A percentile compares a stretch with the other conserved stretches of the same genome.
Evolutionary conservation across 2,888 invertebrate genomes (phyloP).

Genomic region (Chymomyza procnemis): DNA sequence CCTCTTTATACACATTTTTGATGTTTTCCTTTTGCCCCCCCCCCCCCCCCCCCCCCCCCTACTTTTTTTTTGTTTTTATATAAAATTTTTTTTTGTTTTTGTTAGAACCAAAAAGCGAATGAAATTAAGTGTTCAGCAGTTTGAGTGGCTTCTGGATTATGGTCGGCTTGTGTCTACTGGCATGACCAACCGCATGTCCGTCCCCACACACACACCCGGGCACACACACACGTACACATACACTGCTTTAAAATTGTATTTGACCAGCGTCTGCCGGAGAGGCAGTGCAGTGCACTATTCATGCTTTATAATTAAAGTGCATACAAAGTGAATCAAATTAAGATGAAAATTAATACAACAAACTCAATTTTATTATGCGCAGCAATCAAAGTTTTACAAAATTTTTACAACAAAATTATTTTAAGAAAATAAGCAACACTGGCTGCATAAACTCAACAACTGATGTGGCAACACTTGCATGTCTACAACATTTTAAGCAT

Average conservation of each 20-base stretch:
- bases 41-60: no score
- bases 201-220: not conserved
- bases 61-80: constrained; percentile 14
- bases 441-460: not conserved
- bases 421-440: not conserved
- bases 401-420: not conserved
- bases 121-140: constrained; percentile 48
- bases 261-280: not conserved
- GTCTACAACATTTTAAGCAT: no score
- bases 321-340: not conserved
- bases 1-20: not conserved
- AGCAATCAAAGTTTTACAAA: not conserved
- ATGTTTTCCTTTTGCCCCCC: not conserved
- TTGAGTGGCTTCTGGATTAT: constrained; percentile 46
- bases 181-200: constrained; percentile 5
- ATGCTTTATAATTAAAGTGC: not conserved
- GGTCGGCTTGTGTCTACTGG: constrained; percentile 9
- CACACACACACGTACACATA: not conserved
- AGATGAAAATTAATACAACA: not conserved
- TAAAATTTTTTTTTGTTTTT: not conserved
- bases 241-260: not conserved
- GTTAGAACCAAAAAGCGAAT: constrained; percentile 16
- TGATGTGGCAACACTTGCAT: no score
- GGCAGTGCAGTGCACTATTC: no score
- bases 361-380: not conserved